Evolutionary conservation across 1,140 invertebrate genomes (phyloP), one percentile per base, ranked within the genome.

Genomic region (Orussus abietinus): DNA sequence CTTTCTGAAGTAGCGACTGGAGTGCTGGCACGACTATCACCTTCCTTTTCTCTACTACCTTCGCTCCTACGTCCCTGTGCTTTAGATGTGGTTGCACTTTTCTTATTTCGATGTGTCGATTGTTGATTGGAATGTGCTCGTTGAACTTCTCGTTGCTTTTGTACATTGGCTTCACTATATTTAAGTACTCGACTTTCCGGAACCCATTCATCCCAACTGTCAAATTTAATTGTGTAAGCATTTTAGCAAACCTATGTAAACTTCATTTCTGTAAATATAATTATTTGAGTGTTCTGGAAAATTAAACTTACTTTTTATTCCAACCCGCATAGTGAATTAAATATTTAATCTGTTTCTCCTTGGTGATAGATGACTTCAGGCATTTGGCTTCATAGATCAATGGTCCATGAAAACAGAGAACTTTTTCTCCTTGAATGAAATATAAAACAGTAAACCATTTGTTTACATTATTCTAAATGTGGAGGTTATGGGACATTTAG

Each of bases 121-220:
- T 84, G 83, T 45, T 84, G 79, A 44, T 81, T 82, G 10, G 84
- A 81, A 59, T 90, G 86, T n/a, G 85, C 81, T 75, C 84, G 80
- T 55, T 89, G 81, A 14, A 94, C 79, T 71, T 96, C 92, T 60
- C 88, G 91, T 64, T 96, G 92, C 50, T 86, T 85, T 55, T 89
- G 85, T 0, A 93, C 79, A 73, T 96, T 96, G 4, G 84, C 81
- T 48, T 96, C 92, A 70, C 92, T 97, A 53, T 85, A 92, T 67
- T 96, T 95, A 5, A 97, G 69, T 5, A 98, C 90, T 66, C 94
- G 69, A 55, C 82, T 88, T 69, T 97, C 93, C 1, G 91, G 90
- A 7, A 97, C 94, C 93, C 93, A 97, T 74, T 98, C 95, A 65
- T 98, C 94, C 95, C 94, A 97, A 76, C 92, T 96, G 44, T 17